phyloP scores from a whole-genome alignment of 2,113 vertebrate species.

The Muntiacus reevesi region DNA sequence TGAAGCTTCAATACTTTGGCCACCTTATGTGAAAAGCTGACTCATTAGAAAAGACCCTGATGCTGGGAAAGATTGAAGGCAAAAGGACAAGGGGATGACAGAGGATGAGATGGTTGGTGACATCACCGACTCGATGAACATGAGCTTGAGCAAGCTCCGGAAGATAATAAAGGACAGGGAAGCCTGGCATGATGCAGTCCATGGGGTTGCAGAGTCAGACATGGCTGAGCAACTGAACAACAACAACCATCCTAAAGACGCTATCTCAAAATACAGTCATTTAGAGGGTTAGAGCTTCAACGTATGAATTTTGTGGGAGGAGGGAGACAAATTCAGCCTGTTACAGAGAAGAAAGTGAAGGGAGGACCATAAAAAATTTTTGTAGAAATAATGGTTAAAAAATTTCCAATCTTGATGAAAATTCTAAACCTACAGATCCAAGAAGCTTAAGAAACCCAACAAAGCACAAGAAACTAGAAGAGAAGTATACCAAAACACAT shows the following conservation, averaged over 20 bases:
- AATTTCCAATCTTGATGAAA: not conserved
- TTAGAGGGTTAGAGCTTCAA: not conserved
- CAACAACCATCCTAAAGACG: not conserved
- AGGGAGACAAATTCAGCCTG: not conserved
- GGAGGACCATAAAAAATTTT: not conserved
- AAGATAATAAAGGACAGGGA: not conserved
- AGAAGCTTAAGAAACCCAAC: not conserved
- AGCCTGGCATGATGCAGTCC: not conserved
- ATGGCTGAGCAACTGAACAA: not conserved
- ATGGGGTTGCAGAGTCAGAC: not conserved
- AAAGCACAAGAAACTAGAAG: not conserved
- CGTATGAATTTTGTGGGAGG: not conserved
- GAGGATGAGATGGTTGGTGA: not conserved
- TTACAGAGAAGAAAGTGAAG: not conserved
- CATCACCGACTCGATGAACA: not conserved
- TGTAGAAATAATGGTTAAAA: not conserved
- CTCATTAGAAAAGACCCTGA: not conserved
- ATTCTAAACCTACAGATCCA: not conserved
- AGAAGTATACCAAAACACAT: not conserved
- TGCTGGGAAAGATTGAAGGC: not conserved
- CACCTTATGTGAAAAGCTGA: not conserved
- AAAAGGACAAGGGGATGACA: not conserved
- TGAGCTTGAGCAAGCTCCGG: not conserved
- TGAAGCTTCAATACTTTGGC: not conserved
- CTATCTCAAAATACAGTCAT: not conserved